These are phyloP conservation scores for Volucella inanis DNA, from an alignment of 2,888 invertebrate species.

Conservation along the genomic window DNA sequence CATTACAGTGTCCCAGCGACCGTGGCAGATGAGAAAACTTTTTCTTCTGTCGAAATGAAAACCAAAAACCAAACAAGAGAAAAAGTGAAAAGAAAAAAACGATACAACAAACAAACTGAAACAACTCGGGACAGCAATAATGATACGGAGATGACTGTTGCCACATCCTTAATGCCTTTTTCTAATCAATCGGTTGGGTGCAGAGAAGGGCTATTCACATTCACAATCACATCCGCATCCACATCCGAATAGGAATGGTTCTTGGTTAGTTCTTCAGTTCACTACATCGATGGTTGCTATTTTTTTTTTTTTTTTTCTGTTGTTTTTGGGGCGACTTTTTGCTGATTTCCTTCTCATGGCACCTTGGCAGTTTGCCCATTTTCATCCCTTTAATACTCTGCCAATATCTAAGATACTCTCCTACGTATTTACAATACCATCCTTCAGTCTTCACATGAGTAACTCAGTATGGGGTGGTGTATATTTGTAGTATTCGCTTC, in stretches of 20 bases:
- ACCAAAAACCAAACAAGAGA: neutral
- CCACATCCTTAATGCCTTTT: constrained; percentile 74
- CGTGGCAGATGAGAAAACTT: constrained; percentile 48
- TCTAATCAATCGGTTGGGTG: constrained; percentile 75
- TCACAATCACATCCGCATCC: neutral
- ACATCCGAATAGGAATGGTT: constrained; percentile 29
- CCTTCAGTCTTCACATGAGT: neutral
- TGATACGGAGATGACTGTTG: constrained; percentile 64
- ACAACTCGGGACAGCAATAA: constrained; percentile 57
- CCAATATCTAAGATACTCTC: constrained; percentile 24
- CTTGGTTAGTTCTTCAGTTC: neutral
- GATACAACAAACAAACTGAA: constrained; percentile 14
- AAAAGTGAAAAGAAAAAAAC: neutral
- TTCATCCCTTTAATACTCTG: constrained; percentile 51
- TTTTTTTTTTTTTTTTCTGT: constrained; percentile 38
- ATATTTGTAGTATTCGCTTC: neutral
- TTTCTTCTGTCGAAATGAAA: constrained; percentile 12
- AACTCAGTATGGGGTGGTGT: neutral
- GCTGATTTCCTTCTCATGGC: constrained; percentile 27
- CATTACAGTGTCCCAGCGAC: constrained; percentile 30
- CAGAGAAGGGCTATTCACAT: constrained; percentile 48
- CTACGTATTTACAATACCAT: constrained; percentile 49
- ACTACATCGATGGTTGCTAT: too few relatives aligned
- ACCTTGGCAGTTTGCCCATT: constrained; percentile 69
- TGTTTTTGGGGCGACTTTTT: constrained; percentile 44